Base-by-base conservation (phyloP, 2,888 invertebrate genomes). In the Tyria jacobaeae region DNA sequence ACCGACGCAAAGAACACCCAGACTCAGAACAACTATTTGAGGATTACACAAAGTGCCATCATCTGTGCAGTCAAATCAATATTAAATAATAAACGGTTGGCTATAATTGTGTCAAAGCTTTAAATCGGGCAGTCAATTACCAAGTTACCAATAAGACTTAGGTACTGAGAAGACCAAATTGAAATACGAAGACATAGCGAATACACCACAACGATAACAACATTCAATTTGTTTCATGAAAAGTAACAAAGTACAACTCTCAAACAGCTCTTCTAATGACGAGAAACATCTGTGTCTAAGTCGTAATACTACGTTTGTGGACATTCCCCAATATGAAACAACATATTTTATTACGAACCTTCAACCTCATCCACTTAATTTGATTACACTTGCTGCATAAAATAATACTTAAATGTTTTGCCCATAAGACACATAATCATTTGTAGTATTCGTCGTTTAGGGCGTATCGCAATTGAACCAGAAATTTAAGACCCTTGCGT, bases 401-500 rank as follows among this genome's bases (percentile, higher is more conserved):
- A 79, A 78, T 64, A 39, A 25, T 66, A 72, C 73, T 61, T 62
- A 77, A 77, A 7, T 0, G 0, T 0, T 0, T 6, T 0, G 1
- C 0, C 0, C 0, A 62, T 83, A 86, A 71, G 71, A 84, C 75
- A 51, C 51, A 75, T 66, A 79, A 66, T 86, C 34, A 61, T 44
- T 74, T 73, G 68, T 47, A 49, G 21, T 27, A 57, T 55, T 62
- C 60, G 66, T 73, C 64, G 79, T 72, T 81, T 91, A 90, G 86
- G 90, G 86, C 91, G 88, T 92, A 90, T 82, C 85, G 80, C 56
- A 71, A 75, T 73, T 81, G 71, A 75, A 71, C 71, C 71, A 79
- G 79, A 82, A 76, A 76, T 80, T 82, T 78, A 68, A 84, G 88
- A 90, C 89, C 89, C 91, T 89, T 86, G 87, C 88, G 82, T 90